phyloP scores from a whole-genome alignment of 2,113 vertebrate species.

The Enhydra lutris region DNA sequence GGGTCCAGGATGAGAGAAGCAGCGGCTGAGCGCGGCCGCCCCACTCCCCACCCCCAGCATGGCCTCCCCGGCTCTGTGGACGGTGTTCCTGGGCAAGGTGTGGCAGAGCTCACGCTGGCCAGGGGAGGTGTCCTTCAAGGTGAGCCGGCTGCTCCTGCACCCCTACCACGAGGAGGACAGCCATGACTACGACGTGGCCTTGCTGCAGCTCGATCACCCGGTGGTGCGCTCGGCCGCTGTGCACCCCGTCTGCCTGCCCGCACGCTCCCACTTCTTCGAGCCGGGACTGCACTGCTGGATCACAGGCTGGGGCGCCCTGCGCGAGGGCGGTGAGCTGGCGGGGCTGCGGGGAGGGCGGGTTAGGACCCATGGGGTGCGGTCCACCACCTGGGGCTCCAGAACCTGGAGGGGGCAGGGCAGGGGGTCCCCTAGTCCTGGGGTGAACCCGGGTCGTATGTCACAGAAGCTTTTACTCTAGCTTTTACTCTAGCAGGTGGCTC shows the following conservation, averaged over 20 bases:
- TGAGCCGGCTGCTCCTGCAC: constrained; percentile 89
- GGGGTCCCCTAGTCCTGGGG: background rate
- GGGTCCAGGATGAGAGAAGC: background rate
- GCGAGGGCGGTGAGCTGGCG: constrained; percentile 86
- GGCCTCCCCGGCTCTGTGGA: constrained; percentile 89
- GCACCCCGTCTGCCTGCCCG: constrained; percentile 90
- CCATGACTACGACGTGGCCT: constrained; percentile 93
- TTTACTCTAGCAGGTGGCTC: rapidly evolving
- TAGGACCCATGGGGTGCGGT: rapidly evolving
- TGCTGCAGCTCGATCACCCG: constrained; percentile 90
- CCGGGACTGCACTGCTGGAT: constrained; percentile 93
- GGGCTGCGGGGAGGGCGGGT: rapidly evolving
- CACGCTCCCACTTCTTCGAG: constrained; percentile 89
- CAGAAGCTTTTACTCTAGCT: background rate
- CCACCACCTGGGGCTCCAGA: rapidly evolving
- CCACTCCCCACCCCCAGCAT: constrained; percentile 75
- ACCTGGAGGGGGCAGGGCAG: background rate
- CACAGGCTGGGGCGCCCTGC: constrained; percentile 92
- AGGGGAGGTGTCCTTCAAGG: constrained; percentile 88
- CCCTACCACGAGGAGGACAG: constrained; percentile 91
- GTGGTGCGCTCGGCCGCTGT: constrained; percentile 82
- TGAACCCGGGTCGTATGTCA: background rate
- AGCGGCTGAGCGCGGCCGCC: background rate
- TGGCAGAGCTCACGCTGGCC: constrained; percentile 83
- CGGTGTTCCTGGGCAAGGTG: constrained; percentile 90